Evolutionary conservation across 1,140 invertebrate species (phyloP).

Genomic region (Dendroctonus valens): DNA sequence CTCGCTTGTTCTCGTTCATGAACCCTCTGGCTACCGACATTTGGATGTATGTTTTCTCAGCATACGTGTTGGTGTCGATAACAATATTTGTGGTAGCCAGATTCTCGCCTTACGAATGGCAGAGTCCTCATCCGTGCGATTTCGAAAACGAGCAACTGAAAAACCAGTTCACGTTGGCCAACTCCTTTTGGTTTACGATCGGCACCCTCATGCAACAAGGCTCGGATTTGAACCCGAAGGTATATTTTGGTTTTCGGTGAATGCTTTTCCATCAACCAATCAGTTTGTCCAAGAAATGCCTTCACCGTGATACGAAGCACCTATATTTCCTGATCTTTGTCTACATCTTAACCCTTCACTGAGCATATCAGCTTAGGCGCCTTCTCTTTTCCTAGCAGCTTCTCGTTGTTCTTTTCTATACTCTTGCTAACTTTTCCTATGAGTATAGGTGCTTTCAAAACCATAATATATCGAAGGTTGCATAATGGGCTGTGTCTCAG

Average conservation of each 20-base stretch:
- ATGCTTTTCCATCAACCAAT: too few relatives aligned
- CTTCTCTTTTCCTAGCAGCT: background rate
- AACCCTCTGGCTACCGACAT: constrained; percentile 83
- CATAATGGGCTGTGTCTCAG: background rate
- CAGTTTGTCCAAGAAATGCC: too few relatives aligned
- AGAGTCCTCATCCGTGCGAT: constrained; percentile 72
- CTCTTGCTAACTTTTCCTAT: too few relatives aligned
- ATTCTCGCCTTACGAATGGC: constrained; percentile 81
- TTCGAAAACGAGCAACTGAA: constrained; percentile 58
- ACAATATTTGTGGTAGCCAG: constrained; percentile 81
- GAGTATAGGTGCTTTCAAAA: constrained; percentile 4
- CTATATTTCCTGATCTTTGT: constrained; percentile 7
- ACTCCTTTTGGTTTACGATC: constrained; percentile 79
- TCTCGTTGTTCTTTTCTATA: too few relatives aligned
- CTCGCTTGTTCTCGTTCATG: constrained; percentile 83
- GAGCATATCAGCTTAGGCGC: background rate
- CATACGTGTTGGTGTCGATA: constrained; percentile 74
- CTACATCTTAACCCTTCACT: constrained; percentile 4
- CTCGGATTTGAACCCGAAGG: constrained; percentile 71
- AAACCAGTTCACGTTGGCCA: constrained; percentile 69
- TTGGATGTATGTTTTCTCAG: constrained; percentile 76
- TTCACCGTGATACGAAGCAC: background rate
- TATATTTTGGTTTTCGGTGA: constrained; percentile 51
- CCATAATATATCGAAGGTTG: background rate
- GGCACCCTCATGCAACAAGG: constrained; percentile 84